Conservation (phyloP, 2,888 invertebrate genomes). For the Ornithoptera alexandrae region DNA sequence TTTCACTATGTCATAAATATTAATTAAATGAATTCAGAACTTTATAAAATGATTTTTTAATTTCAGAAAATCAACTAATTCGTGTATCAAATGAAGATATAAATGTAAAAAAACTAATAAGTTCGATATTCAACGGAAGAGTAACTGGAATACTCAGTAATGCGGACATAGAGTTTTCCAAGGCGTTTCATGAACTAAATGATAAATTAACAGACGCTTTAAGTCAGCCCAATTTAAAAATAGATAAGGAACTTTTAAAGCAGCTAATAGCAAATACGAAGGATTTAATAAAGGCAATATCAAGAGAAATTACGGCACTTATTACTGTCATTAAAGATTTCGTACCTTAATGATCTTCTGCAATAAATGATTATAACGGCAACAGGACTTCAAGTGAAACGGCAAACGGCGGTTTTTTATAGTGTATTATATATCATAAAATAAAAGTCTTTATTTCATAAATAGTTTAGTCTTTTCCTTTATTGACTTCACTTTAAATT, state of each 20-base stretch:
- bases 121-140: constrained; percentile 35
- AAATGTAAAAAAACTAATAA: background rate
- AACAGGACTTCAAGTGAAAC: too few relatives aligned
- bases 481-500: too few relatives aligned
- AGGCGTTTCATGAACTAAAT: constrained; percentile 38
- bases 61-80: background rate
- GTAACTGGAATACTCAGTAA: constrained; percentile 32
- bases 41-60: background rate
- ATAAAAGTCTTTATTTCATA: too few relatives aligned
- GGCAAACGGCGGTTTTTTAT: too few relatives aligned
- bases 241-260: constrained; percentile 15
- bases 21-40: too few relatives aligned
- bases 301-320: constrained; percentile 3
- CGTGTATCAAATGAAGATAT: background rate
- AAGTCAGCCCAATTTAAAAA: constrained; percentile 19
- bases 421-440: too few relatives aligned
- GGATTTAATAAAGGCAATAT: constrained; percentile 32
- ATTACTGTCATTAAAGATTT: constrained; percentile 15
- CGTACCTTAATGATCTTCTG: background rate
- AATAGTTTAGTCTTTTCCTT: too few relatives aligned
- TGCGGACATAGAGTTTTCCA: constrained; percentile 28
- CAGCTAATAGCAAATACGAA: constrained; percentile 30
- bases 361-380: too few relatives aligned
- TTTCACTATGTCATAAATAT: too few relatives aligned
- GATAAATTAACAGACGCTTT: constrained; percentile 33